Conservation (phyloP, 2,113 vertebrate genomes). For the Cheirogaleus medius region DNA sequence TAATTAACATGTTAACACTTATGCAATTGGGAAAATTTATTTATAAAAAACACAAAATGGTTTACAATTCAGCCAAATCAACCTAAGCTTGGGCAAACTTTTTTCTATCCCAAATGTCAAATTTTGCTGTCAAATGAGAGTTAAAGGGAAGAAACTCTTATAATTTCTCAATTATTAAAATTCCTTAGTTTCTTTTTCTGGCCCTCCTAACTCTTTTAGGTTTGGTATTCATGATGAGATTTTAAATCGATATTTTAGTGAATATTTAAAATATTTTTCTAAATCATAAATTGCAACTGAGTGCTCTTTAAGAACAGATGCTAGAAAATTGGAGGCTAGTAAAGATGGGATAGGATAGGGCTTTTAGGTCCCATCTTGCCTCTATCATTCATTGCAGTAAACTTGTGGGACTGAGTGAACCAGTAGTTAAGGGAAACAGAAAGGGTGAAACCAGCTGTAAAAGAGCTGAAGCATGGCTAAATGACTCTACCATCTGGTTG, state of each 20-base stretch:
- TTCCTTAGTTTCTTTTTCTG: neutral
- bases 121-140: neutral
- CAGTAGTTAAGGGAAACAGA: neutral
- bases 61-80: neutral
- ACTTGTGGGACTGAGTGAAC: neutral
- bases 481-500: neutral
- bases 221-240: neutral
- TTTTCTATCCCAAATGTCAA: neutral
- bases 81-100: neutral
- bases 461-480: neutral
- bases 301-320: neutral
- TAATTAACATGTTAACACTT: neutral
- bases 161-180: neutral
- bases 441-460: neutral
- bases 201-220: neutral
- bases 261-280: neutral
- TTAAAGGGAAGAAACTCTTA: neutral
- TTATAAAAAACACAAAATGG: neutral
- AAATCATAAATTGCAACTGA: neutral
- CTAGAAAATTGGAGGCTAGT: neutral
- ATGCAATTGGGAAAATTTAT: neutral
- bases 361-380: neutral
- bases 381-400: neutral
- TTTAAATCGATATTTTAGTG: neutral
- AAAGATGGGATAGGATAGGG: neutral